A percentile compares a stretch with the other conserved stretches of the same genome.
Conservation (phyloP, 2,888 invertebrate species). For the Chironomus riparius region DNA sequence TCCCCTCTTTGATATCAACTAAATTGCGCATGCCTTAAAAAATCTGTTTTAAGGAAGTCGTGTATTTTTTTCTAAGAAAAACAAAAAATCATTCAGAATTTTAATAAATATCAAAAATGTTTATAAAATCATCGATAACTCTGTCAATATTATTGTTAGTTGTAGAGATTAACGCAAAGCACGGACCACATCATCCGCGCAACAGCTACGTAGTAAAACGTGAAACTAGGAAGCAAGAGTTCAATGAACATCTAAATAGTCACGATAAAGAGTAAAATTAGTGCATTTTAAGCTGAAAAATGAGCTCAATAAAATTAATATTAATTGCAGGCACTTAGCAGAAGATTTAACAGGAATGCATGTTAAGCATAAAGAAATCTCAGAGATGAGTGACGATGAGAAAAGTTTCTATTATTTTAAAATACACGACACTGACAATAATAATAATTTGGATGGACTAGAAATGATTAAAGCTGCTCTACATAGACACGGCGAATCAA, state of each 20-base stretch:
- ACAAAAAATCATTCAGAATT: background rate
- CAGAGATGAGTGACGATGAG: constrained; percentile 74
- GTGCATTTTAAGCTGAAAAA: background rate
- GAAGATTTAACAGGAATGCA: constrained; percentile 65
- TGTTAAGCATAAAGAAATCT: constrained; percentile 48
- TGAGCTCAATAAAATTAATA: background rate
- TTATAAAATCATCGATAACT: background rate
- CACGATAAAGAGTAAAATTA: constrained; percentile 57
- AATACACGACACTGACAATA: constrained; percentile 82
- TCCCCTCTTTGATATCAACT: background rate
- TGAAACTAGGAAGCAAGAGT: constrained; percentile 52
- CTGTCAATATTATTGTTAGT: background rate
- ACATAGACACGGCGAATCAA: constrained; percentile 46
- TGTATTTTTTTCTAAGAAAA: too few species aligned
- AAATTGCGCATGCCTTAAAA: background rate
- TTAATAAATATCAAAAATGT: too few species aligned
- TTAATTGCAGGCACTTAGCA: constrained; percentile 57
- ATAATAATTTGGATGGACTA: constrained; percentile 79
- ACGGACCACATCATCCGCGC: constrained; percentile 57
- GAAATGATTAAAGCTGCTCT: constrained; percentile 63
- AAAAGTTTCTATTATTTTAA: constrained; percentile 43
- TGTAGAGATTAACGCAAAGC: background rate
- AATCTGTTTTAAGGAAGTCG: too few species aligned
- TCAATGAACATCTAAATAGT: constrained; percentile 60
- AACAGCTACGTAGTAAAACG: constrained; percentile 39